Percentiles rank a stretch among this genome's conserved stretches.
Evolutionary conservation across 2,888 invertebrate species (phyloP).

Genomic region (Falcaria lacertinaria): DNA sequence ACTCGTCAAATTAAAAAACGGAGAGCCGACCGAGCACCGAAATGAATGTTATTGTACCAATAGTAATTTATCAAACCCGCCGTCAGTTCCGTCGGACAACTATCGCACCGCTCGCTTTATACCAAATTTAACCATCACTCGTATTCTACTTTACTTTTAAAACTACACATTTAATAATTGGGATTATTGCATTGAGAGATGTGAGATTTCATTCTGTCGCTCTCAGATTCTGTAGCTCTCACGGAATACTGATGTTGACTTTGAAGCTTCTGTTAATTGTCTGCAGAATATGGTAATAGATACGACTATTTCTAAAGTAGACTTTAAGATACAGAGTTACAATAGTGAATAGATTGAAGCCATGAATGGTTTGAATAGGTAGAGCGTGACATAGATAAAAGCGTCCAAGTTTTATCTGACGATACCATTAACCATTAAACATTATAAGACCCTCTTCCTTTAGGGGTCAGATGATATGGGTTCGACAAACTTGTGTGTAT

Average conservation of each 20-base stretch:
- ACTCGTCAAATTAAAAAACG: conserved; percentile 61
- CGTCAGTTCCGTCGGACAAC: conserved; percentile 23
- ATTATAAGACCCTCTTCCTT: conserved; percentile 65
- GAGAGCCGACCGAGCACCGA: conserved; percentile 39
- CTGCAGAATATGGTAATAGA: conserved; percentile 32
- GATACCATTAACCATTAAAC: conserved; percentile 55
- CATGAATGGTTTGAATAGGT: conserved; percentile 39
- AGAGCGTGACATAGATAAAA: conserved; percentile 66
- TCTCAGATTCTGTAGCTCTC: conserved; percentile 31
- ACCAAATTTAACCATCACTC: conserved; percentile 44
- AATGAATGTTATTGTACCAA: conserved; percentile 64
- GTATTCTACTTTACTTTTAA: conserved; percentile 1
- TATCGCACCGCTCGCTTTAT: conserved; percentile 31
- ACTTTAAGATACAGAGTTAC: conserved; percentile 12
- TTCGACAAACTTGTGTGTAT: conserved; percentile 66
- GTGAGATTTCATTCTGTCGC: conserved; percentile 46
- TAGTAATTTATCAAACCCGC: conserved; percentile 71
- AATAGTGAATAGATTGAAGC: conserved; percentile 18
- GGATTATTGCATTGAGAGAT: conserved; percentile 34
- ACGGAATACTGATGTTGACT: conserved; percentile 44
- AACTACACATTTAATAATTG: conserved; percentile 46
- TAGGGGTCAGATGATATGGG: conserved; percentile 56
- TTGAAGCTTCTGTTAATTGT: conserved; percentile 31
- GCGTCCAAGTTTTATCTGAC: conserved; percentile 44
- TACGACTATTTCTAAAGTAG: conserved; percentile 16